These are phyloP conservation scores for Antheraea pernyi DNA, from an alignment of 1,140 invertebrate species.

Conservation along the genomic window DNA sequence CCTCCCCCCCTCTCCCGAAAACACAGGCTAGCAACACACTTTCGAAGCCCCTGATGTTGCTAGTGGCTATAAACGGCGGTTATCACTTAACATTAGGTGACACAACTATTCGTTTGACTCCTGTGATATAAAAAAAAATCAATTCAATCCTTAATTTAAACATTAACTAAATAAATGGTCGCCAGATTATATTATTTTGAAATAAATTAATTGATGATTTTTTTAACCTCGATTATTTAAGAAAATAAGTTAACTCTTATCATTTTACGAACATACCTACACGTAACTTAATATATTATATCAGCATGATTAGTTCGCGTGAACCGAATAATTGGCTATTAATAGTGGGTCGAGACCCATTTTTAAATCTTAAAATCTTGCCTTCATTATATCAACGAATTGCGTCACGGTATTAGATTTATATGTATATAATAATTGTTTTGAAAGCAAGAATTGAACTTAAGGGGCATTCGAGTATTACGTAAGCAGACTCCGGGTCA, in stretches of 20 bases:
- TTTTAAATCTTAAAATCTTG: neutral
- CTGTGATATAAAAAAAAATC: too few species aligned
- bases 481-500: too few species aligned
- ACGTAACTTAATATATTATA: neutral
- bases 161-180: too few species aligned
- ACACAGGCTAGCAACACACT: too few species aligned
- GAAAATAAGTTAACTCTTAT: neutral
- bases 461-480: neutral
- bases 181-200: too few species aligned
- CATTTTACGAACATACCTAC: neutral
- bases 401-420: neutral
- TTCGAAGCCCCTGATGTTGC: too few species aligned
- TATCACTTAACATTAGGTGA: too few species aligned
- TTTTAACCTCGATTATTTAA: neutral
- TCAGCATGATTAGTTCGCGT: neutral
- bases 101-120: too few species aligned
- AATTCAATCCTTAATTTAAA: too few species aligned
- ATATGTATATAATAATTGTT: neutral
- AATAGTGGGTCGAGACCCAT: neutral
- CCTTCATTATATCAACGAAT: neutral
- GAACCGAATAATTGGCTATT: neutral
- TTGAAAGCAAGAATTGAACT: neutral
- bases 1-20: too few species aligned
- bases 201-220: too few species aligned
- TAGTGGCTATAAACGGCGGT: too few species aligned